Percentiles rank a stretch among this genome's conserved stretches.
Evolutionary conservation across 37 sponge, comb jelly and placozoan species (phyloP).

Genomic region (Halichondria panicea): DNA sequence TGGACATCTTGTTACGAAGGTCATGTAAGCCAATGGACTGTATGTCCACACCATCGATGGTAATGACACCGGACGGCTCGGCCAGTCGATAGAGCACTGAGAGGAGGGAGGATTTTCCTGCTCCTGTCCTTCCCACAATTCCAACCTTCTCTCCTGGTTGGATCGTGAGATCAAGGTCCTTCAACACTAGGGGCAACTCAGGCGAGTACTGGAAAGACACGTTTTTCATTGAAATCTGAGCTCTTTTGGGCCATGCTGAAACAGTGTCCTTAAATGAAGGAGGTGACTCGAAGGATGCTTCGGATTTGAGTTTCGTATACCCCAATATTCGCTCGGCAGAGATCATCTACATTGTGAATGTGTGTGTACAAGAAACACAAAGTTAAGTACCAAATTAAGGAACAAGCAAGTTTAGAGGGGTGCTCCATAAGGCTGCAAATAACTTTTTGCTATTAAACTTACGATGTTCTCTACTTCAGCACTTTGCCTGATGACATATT

Average conservation of each 20-base stretch:
- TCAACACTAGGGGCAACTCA: conserved; percentile 58
- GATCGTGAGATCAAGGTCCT: conserved; percentile 54
- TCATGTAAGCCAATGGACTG: conserved; percentile 82
- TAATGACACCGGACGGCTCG: conserved; percentile 73
- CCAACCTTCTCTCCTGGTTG: conserved; percentile 84
- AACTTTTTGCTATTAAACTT: too few species aligned
- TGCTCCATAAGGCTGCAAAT: too few species aligned
- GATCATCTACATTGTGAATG: conserved; percentile 61
- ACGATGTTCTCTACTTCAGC: conserved; percentile 86
- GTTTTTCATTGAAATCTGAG: conserved; percentile 38
- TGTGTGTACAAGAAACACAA: neutral
- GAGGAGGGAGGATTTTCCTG: conserved; percentile 91
- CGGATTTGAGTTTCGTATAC: conserved; percentile 58
- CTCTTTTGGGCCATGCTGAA: conserved; percentile 65
- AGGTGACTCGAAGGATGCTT: conserved; percentile 56
- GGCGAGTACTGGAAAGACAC: conserved; percentile 52
- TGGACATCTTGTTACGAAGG: conserved; percentile 76
- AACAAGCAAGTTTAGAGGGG: neutral
- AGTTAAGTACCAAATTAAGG: neutral
- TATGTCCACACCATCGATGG: conserved; percentile 77
- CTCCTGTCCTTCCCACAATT: conserved; percentile 94
- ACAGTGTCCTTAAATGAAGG: conserved; percentile 45
- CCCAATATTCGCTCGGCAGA: conserved; percentile 77
- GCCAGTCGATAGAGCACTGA: conserved; percentile 86
- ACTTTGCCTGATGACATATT: conserved; percentile 74